Percentiles rank a stretch among this genome's conserved stretches.
phyloP scores from a whole-genome alignment of 2,888 invertebrate species.

The Euzophera pinguis region DNA sequence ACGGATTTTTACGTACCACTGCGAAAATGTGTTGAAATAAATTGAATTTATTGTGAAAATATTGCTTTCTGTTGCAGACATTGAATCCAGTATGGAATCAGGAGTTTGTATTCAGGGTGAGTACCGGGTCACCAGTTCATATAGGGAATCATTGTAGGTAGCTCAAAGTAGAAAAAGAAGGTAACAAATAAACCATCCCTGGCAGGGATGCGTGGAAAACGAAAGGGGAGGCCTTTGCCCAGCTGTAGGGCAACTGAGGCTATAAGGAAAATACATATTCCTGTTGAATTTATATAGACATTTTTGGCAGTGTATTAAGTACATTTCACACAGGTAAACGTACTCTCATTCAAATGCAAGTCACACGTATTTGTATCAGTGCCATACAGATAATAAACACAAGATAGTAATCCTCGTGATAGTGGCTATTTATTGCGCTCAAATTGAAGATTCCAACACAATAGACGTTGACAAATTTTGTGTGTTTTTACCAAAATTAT shows the following conservation, averaged over 20 bases:
- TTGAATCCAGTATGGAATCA: conserved; percentile 98
- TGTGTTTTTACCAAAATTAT: not conserved
- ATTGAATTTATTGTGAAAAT: not conserved
- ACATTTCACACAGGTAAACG: not conserved
- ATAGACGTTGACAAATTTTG: not conserved
- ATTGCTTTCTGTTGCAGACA: conserved; percentile 82
- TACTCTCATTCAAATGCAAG: not conserved
- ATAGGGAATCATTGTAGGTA: too few relatives aligned
- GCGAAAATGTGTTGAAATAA: too few relatives aligned
- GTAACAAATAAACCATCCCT: too few relatives aligned
- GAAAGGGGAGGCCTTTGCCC: too few relatives aligned
- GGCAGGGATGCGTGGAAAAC: too few relatives aligned
- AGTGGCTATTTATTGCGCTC: not conserved
- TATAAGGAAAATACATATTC: too few relatives aligned
- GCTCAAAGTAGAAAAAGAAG: too few relatives aligned
- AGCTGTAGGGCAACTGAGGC: too few relatives aligned
- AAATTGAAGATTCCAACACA: not conserved
- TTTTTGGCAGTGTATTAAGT: too few relatives aligned
- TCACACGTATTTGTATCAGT: not conserved
- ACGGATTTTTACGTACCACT: too few relatives aligned
- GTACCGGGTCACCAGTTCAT: conserved; percentile 41
- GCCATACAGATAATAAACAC: not conserved
- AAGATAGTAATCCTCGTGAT: not conserved
- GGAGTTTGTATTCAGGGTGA: conserved; percentile 96
- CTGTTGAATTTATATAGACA: too few relatives aligned